Evolutionary conservation across 2,797 vertebrate species (phyloP), one percentile per base, ranked within the genome.

Genomic region (Acanthurus tractus): DNA sequence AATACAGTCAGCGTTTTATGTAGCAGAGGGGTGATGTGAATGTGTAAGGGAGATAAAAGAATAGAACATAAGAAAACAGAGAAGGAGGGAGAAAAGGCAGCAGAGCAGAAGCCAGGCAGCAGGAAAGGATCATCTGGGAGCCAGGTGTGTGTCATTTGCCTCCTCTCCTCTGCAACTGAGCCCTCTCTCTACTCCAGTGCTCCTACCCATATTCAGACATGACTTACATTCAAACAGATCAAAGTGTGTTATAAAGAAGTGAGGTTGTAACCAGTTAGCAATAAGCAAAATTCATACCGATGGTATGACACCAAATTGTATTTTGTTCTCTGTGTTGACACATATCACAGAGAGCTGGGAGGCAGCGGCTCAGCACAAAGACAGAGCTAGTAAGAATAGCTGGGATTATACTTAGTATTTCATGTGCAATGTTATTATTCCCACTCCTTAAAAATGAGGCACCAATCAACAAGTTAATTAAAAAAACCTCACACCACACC

Each of bases 81-180:
- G 68, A 8, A 55, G 36, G 78, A 72, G 63, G 66, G 70, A 74
- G 74, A 76, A 64, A 76, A 76, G 45, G 79, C 59, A 86, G 88
- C 58, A 76, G 69, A 84, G 83, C 81, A 86, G 57, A 89, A 92
- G 85, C 85, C 73, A 88, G 64, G 88, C 62, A 88, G 78, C 80
- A 87, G 81, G 66, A 82, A 77, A 83, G 65, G 76, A 76, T 86
- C 82, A 81, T 86, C 77, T 86, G 73, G 75, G 74, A 86, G 73
- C 78, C 78, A 74, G 72, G 74, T 75, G 83, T 81, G 61, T 75
- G 67, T 81, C 72, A 75, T 78, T 81, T 67, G 72, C 80, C 82
- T 85, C 70, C 53, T 71, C 70, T 81, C 68, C 80, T 80, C 75
- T 85, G 72, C 74, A 78, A 79, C 64, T 34, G 70, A 83, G 59